Percentiles rank a stretch among this genome's conserved stretches.
phyloP scores from a whole-genome alignment of 2,113 vertebrate genomes.

The Chionis minor region DNA sequence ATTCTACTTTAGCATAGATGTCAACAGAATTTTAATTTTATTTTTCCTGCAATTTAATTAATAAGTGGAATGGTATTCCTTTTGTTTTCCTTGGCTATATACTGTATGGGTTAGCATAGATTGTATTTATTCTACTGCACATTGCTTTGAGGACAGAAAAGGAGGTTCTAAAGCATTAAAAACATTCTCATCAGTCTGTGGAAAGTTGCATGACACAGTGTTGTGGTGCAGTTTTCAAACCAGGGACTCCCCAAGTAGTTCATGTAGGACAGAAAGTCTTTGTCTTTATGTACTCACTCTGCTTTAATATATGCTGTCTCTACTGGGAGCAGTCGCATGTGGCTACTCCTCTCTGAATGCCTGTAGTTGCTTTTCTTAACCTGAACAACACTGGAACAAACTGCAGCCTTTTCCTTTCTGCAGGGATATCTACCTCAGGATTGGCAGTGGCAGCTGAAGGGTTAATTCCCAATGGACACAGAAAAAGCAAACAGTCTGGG shows the following conservation, averaged over 20 bases:
- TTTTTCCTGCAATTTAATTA: not conserved
- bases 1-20: not conserved
- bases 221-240: not conserved
- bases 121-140: not conserved
- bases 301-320: conserved; percentile 15
- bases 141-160: not conserved
- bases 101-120: not conserved
- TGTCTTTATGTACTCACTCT: not conserved
- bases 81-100: not conserved
- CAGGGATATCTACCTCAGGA: not conserved
- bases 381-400: not conserved
- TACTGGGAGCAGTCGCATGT: not conserved
- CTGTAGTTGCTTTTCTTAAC: not conserved
- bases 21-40: not conserved
- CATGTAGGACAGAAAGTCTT: not conserved
- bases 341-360: not conserved
- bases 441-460: not conserved
- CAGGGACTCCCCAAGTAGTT: not conserved
- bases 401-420: not conserved
- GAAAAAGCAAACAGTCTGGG: conserved; percentile 43
- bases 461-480: conserved; percentile 51
- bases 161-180: not conserved
- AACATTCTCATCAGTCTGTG: not conserved
- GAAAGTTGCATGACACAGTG: not conserved
- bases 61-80: not conserved